These are phyloP conservation scores for Oscheius sp. DNA, from an alignment of 2,888 invertebrate genomes.

Conservation along the genomic window DNA sequence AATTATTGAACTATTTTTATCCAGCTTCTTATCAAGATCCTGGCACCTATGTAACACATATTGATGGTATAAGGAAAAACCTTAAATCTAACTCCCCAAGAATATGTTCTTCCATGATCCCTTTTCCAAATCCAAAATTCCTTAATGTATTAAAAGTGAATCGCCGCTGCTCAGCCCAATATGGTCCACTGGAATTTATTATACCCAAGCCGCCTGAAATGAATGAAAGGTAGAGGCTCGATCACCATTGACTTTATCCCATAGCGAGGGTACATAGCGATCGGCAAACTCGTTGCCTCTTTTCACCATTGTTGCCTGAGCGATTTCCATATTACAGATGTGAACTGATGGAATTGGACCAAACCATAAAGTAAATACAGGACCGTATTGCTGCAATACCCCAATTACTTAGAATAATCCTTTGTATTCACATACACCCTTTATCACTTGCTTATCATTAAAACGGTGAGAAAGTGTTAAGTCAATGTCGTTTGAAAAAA, in stretches of 20 bases:
- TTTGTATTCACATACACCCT: too few species aligned
- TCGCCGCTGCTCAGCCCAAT: slow-evolving; percentile 18
- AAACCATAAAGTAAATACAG: slow-evolving; percentile 46
- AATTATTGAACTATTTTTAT: background rate
- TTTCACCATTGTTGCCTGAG: slow-evolving; percentile 35
- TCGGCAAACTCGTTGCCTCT: slow-evolving; percentile 8
- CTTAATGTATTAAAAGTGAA: slow-evolving; percentile 15
- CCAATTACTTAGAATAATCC: background rate
- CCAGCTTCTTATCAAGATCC: background rate
- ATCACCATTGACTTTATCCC: background rate
- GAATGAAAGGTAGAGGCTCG: too few species aligned
- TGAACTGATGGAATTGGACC: slow-evolving; percentile 41
- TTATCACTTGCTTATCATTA: too few species aligned
- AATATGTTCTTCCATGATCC: slow-evolving; percentile 5
- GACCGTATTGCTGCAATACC: slow-evolving; percentile 30
- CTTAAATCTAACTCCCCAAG: slow-evolving; percentile 17
- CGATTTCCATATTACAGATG: slow-evolving; percentile 41
- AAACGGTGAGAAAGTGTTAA: too few species aligned
- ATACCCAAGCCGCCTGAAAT: slow-evolving; percentile 10
- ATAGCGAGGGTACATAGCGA: background rate
- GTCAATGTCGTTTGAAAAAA: too few species aligned
- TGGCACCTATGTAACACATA: background rate
- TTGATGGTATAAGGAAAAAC: background rate
- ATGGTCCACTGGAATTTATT: background rate
- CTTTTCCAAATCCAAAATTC: slow-evolving; percentile 15